Base-by-base conservation (phyloP, 2,888 invertebrate genomes). In the Lasioglossum malachurum region DNA sequence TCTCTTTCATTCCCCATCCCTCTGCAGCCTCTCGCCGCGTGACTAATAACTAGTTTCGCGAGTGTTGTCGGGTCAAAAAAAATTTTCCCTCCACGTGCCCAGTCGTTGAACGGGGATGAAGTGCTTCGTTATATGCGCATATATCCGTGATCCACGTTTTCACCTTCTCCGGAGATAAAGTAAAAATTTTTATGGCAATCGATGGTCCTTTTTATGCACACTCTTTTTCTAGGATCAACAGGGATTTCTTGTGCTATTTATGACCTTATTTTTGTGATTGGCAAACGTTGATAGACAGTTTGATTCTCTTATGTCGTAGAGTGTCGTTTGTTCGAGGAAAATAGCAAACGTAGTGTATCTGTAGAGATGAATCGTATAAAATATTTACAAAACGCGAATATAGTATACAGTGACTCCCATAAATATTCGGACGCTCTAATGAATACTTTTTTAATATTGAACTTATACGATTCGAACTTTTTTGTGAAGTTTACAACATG, bases 21-120 rank as follows among this genome's bases (percentile, higher is more conserved):
- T 16, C 71, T 79, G 82, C 84, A 73, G 79, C 64, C 82, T 80
- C 82, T 78, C 76, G 86, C 86, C 87, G 78, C 87, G 87, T 88
- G 92, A 90, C 92, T 93, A 93, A 92, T 91, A 93, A 92, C 93
- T 87, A 91, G 91, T 88, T 91, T 89, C 83, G 86, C 76, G 80
- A 86, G 87, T 72, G 82, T 83, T 73, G 87, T 77, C 79, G 88
- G 60, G 72, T 76, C 82, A 49, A 84, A 87, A 82, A 84, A 84
- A 78, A 77, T 81, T 76, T 75, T 72, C 44, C 35, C 75, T 41
- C 49, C 74, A 67, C 57, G 81, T 69, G 64, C n/a, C 41, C 44
- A 19, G 41, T 16, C 72, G 46, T 74, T 35, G 46, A 74, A 76
- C 69, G 67, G 75, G 85, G 64, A 64, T 31, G 64, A 19, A 86